A percentile compares a stretch with the other conserved stretches of the same genome.
Evolutionary conservation across 2,113 vertebrate genomes (phyloP).

Genomic region (Otus sunia): DNA sequence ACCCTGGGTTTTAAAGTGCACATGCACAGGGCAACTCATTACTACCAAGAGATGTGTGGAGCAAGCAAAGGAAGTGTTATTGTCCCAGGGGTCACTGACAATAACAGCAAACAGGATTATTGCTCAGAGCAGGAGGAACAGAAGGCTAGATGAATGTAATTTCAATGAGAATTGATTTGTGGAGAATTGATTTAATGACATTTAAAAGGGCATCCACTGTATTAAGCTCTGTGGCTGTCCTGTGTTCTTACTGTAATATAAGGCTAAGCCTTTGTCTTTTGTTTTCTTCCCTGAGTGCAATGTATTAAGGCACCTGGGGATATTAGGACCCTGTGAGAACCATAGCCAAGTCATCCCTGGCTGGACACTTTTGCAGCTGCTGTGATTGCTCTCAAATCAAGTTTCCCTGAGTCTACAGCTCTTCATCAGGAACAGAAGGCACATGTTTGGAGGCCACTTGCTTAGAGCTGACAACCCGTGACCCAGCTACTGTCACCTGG

Average conservation of each 20-base stretch:
- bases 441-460: neutral
- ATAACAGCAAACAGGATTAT: neutral
- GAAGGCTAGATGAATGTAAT: neutral
- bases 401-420: neutral
- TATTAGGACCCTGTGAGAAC: neutral
- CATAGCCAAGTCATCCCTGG: fast-evolving
- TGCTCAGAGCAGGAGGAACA: neutral
- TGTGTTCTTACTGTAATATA: neutral
- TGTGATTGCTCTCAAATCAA: neutral
- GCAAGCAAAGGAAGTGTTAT: neutral
- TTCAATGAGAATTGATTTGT: slow-evolving; percentile 7
- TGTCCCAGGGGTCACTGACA: neutral
- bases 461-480: neutral
- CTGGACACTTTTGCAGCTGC: neutral
- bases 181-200: neutral
- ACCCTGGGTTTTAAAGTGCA: neutral
- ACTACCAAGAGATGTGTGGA: neutral
- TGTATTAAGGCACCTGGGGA: neutral
- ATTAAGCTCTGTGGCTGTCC: neutral
- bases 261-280: neutral
- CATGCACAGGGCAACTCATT: neutral
- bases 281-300: neutral
- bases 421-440: neutral
- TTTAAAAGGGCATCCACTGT: neutral
- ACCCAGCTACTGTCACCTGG: neutral